Conservation (phyloP, 1,140 invertebrate species). For the Solen grandis region DNA sequence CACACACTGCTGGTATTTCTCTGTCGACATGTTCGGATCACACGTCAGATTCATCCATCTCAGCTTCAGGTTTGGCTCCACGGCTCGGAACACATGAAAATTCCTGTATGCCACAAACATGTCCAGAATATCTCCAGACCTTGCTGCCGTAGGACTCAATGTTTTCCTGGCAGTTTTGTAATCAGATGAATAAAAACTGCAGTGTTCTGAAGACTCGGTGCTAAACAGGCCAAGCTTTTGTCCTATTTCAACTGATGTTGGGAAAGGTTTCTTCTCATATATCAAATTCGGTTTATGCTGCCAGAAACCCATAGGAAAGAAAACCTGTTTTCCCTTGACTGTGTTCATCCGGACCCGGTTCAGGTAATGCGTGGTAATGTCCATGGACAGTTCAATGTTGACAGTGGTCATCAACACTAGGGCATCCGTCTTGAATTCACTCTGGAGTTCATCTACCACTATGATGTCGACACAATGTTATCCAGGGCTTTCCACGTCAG, state of each 20-base stretch:
- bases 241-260: conserved; percentile 86
- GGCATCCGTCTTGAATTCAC: conserved; percentile 83
- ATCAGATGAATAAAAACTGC: conserved; percentile 91
- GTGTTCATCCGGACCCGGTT: conserved; percentile 83
- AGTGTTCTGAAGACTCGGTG: conserved; percentile 86
- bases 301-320: conserved; percentile 80
- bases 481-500: conserved; percentile 86
- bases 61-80: conserved; percentile 87
- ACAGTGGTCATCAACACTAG: conserved; percentile 74
- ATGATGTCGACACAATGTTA: conserved; percentile 83
- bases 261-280: conserved; percentile 77
- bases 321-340: conserved; percentile 81
- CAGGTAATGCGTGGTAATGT: conserved; percentile 85
- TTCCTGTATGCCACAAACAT: conserved; percentile 85
- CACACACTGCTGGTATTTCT: conserved; percentile 73
- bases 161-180: conserved; percentile 87
- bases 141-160: conserved; percentile 69
- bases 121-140: conserved; percentile 82
- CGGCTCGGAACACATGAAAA: conserved; percentile 86
- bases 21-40: conserved; percentile 54
- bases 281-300: conserved; percentile 79
- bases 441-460: conserved; percentile 86
- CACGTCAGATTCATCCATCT: conserved; percentile 82
- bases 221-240: conserved; percentile 92
- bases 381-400: conserved; percentile 85